These are phyloP conservation scores for Hylaea fasciaria DNA, from an alignment of 2,888 invertebrate species.

Conservation along the genomic window DNA sequence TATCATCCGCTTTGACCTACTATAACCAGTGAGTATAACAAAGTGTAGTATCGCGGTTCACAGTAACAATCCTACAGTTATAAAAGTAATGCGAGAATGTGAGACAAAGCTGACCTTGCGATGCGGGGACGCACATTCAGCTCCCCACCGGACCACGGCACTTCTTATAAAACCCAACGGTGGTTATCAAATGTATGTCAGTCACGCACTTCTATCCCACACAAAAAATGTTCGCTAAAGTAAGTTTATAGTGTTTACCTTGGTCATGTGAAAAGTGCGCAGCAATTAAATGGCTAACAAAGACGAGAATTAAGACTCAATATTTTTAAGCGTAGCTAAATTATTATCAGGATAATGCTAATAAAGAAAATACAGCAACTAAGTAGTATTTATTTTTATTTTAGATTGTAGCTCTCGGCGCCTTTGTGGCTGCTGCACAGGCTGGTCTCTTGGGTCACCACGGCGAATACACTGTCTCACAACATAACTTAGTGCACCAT, in stretches of 20 bases:
- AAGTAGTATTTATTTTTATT: slow-evolving; percentile 27
- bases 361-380: no score
- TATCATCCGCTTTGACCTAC: slow-evolving; percentile 65
- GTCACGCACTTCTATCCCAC: slow-evolving; percentile 73
- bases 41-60: slow-evolving; percentile 66
- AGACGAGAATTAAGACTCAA: neutral
- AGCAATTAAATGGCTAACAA: slow-evolving; percentile 14
- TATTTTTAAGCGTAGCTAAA: no score
- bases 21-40: no score
- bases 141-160: slow-evolving; percentile 75
- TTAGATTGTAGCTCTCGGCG: slow-evolving; percentile 71
- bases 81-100: slow-evolving; percentile 74
- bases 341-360: no score
- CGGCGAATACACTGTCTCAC: slow-evolving; percentile 51
- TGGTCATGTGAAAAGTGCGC: slow-evolving; percentile 50
- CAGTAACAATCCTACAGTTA: slow-evolving; percentile 73
- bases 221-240: slow-evolving; percentile 80
- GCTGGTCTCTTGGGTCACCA: slow-evolving; percentile 75
- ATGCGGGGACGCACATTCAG: slow-evolving; percentile 67
- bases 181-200: slow-evolving; percentile 75
- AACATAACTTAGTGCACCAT: slow-evolving; percentile 52
- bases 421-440: slow-evolving; percentile 73
- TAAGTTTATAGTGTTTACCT: slow-evolving; percentile 57
- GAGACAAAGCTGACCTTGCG: slow-evolving; percentile 80
- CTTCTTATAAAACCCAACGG: slow-evolving; percentile 81